phyloP scores from a whole-genome alignment of 64 coral and sea anemone species.

The Pocillopora verrucosa region DNA sequence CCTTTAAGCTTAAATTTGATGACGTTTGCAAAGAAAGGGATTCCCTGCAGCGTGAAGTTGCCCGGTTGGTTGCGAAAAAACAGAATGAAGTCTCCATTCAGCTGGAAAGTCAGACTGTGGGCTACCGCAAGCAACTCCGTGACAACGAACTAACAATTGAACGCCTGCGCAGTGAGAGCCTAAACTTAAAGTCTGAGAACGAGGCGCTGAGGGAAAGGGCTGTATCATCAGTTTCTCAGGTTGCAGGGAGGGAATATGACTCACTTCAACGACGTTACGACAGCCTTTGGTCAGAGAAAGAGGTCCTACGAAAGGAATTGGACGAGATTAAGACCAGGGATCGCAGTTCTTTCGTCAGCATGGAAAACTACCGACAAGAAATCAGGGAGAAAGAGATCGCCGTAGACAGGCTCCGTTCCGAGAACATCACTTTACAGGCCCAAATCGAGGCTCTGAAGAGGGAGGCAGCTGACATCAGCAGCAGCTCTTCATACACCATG shows the following conservation, averaged over 20 bases:
- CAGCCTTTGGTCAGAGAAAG: neutral
- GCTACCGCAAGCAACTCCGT: neutral
- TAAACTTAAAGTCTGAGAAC: neutral
- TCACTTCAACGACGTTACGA: neutral
- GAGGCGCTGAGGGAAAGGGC: neutral
- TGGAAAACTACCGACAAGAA: slow-evolving; percentile 50
- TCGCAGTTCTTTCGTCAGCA: neutral
- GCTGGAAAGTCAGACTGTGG: neutral
- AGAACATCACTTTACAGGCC: slow-evolving; percentile 15
- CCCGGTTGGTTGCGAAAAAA: neutral
- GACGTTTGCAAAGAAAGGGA: neutral
- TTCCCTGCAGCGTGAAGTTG: slow-evolving; percentile 6
- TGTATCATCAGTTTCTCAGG: neutral
- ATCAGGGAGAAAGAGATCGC: slow-evolving; percentile 50
- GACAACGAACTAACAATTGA: neutral
- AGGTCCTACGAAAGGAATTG: neutral
- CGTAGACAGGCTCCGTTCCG: slow-evolving; percentile 45
- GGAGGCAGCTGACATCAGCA: slow-evolving; percentile 20
- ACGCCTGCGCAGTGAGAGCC: neutral
- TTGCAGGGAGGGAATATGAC: neutral
- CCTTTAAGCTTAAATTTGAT: slow-evolving; percentile 15
- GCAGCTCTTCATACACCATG: neutral
- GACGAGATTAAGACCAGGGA: neutral
- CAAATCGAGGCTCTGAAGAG: slow-evolving; percentile 51
- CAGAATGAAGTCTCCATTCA: neutral